These are phyloP conservation scores for Microtus pennsylvanicus DNA, from an alignment of 2,113 vertebrate species.

Conservation along the genomic window DNA sequence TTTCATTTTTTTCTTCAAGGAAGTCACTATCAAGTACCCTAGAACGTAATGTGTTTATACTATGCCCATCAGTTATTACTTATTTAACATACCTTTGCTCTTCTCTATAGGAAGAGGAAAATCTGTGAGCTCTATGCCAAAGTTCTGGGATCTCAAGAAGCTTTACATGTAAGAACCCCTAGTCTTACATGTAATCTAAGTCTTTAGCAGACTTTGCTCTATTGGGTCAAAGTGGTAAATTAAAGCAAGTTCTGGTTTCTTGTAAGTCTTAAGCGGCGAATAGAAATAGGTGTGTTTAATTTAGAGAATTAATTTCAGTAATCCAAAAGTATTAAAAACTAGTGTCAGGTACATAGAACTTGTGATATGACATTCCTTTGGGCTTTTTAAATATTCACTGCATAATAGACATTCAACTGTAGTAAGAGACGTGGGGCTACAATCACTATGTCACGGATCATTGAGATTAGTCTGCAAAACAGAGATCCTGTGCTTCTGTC, in stretches of 20 bases:
- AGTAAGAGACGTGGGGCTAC: background rate
- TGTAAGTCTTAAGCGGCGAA: conserved; percentile 36
- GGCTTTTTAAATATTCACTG: conserved; percentile 8
- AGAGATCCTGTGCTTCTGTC: background rate
- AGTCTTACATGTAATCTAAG: no score
- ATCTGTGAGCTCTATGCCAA: conserved; percentile 96
- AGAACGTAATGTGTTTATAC: background rate
- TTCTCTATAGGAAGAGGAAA: conserved; percentile 89
- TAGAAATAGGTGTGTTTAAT: conserved; percentile 55
- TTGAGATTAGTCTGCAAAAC: background rate
- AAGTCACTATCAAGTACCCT: conserved; percentile 2
- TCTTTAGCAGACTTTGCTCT: conserved; percentile 34
- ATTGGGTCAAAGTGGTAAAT: conserved; percentile 67
- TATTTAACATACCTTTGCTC: conserved; percentile 62
- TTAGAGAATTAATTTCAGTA: conserved; percentile 48
- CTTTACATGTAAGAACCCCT: conserved; percentile 92
- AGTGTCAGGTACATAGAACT: background rate
- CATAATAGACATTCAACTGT: background rate
- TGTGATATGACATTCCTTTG: conserved; percentile 9
- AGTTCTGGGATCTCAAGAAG: conserved; percentile 93
- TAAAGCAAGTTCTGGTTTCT: conserved; percentile 40
- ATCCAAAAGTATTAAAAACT: conserved; percentile 37
- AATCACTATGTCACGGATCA: conserved; percentile 28
- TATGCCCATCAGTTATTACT: conserved; percentile 22
- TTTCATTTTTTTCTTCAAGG: conserved; percentile 64